A percentile compares a stretch with the other conserved stretches of the same genome.
These are phyloP conservation scores for Ochotona curzoniae DNA, from an alignment of 2,113 vertebrate genomes.

Conservation along the genomic window DNA sequence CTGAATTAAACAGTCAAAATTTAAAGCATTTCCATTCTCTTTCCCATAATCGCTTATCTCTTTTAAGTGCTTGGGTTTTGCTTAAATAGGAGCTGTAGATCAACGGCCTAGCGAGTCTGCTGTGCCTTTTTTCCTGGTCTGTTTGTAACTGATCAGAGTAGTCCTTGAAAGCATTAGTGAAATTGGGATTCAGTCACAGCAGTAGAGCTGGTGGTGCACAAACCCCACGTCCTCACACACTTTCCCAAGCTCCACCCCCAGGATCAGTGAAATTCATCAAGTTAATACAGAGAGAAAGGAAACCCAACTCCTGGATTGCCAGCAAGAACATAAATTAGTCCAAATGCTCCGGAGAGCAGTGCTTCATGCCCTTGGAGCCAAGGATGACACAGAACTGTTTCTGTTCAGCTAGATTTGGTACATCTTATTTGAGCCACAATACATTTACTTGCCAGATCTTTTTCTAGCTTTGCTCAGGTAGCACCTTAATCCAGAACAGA, in stretches of 20 bases:
- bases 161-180: neutral
- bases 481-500: neutral
- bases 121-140: neutral
- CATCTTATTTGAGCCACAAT: neutral
- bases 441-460: neutral
- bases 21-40: slow-evolving; percentile 53
- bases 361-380: neutral
- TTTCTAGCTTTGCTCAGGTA: neutral
- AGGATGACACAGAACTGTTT: neutral
- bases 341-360: neutral
- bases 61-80: slow-evolving; percentile 29
- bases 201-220: neutral
- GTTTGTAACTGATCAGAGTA: neutral
- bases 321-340: slow-evolving; percentile 6
- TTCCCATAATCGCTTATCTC: neutral
- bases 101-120: neutral
- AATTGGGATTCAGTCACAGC: neutral
- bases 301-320: neutral
- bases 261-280: neutral
- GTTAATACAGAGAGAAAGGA: slow-evolving; percentile 20
- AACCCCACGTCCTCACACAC: neutral
- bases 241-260: neutral
- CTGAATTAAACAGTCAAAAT: slow-evolving; percentile 54
- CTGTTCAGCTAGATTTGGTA: neutral
- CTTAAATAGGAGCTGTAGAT: neutral